phyloP scores from a whole-genome alignment of 2,888 invertebrate species.

The Pedicia rivosa region DNA sequence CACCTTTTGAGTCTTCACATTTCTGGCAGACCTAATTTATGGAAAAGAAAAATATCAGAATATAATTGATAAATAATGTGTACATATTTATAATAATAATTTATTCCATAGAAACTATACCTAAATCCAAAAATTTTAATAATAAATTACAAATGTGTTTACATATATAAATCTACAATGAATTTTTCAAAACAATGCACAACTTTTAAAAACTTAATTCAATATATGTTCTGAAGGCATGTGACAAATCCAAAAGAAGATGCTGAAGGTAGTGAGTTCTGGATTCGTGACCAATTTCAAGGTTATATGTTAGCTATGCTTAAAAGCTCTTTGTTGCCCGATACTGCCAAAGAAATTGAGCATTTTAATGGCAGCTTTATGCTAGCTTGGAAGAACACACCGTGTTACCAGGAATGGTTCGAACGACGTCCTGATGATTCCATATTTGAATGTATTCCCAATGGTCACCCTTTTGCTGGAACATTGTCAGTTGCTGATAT shows the following conservation, averaged over 20 bases:
- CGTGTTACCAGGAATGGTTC: slow-evolving; percentile 78
- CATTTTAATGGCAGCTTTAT: slow-evolving; percentile 79
- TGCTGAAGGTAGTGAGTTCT: slow-evolving; percentile 86
- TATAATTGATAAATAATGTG: no score
- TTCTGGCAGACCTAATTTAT: no score
- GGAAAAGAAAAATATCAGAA: no score
- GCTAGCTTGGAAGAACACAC: slow-evolving; percentile 68
- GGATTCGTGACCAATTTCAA: slow-evolving; percentile 90
- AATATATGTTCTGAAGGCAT: no score
- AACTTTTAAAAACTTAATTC: no score
- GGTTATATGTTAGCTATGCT: slow-evolving; percentile 69
- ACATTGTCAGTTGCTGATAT: slow-evolving; percentile 89
- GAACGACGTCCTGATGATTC: slow-evolving; percentile 43
- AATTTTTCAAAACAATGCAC: no score
- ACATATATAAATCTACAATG: no score
- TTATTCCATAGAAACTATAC: no score
- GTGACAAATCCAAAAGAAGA: slow-evolving; percentile 50
- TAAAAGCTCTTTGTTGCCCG: slow-evolving; percentile 50
- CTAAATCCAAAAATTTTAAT: no score
- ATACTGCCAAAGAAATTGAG: slow-evolving; percentile 64
- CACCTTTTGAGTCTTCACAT: no score
- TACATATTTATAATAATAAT: no score
- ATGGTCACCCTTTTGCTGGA: slow-evolving; percentile 89
- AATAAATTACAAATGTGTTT: no score
- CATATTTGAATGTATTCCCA: slow-evolving; percentile 50